phyloP scores from a whole-genome alignment of 2,113 vertebrate genomes.

The Jacana jacana region DNA sequence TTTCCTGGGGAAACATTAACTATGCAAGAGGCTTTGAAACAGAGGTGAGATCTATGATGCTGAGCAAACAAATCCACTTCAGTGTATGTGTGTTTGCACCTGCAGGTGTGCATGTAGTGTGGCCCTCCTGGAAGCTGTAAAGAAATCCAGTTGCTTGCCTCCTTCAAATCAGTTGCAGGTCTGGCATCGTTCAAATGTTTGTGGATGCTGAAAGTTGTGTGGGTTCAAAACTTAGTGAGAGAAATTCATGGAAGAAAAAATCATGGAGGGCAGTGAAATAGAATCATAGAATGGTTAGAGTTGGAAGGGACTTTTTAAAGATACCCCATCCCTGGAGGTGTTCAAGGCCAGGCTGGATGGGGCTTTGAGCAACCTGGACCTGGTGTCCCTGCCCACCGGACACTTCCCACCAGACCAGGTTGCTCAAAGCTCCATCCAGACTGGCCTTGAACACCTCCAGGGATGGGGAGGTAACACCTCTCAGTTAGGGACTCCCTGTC shows the following conservation, averaged over 20 bases:
- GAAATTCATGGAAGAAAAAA: background rate
- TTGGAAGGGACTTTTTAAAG: too few relatives aligned
- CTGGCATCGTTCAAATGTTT: background rate
- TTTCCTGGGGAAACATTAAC: background rate
- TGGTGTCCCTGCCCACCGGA: too few relatives aligned
- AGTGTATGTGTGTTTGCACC: background rate
- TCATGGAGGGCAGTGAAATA: background rate
- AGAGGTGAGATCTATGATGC: background rate
- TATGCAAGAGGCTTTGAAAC: background rate
- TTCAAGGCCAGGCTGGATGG: too few relatives aligned
- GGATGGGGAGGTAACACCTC: background rate
- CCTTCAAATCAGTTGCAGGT: background rate
- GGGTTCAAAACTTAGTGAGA: background rate
- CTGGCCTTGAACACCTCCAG: too few relatives aligned
- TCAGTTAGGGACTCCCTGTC: too few relatives aligned
- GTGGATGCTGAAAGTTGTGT: background rate
- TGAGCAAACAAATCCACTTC: background rate
- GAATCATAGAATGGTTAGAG: too few relatives aligned
- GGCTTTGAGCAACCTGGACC: too few relatives aligned
- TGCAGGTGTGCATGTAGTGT: background rate
- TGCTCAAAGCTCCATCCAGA: too few relatives aligned
- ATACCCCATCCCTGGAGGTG: too few relatives aligned
- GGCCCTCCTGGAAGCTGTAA: background rate
- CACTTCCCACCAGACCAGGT: too few relatives aligned
- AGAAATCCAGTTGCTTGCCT: background rate